phyloP scores from a whole-genome alignment of 2,888 invertebrate species.

The Andrena camellia region DNA sequence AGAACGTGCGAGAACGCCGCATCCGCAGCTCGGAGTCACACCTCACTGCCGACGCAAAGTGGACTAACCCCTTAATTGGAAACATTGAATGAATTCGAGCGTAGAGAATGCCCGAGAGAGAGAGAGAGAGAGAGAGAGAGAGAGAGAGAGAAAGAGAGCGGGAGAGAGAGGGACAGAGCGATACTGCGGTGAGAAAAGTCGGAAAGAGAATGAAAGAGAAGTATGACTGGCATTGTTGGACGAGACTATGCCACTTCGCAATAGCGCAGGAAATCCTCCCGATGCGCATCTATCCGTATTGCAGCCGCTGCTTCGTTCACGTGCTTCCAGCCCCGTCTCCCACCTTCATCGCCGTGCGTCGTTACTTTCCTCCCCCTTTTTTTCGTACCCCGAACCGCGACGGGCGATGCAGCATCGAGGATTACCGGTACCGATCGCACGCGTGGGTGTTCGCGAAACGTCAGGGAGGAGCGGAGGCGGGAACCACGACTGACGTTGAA shows the following conservation, averaged over 20 bases:
- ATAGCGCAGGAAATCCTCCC: slow-evolving; percentile 61
- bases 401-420: background rate
- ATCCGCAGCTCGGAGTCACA: slow-evolving; percentile 70
- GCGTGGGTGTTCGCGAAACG: slow-evolving; percentile 26
- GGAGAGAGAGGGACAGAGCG: slow-evolving; percentile 14
- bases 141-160: too few relatives aligned
- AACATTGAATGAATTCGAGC: slow-evolving; percentile 73
- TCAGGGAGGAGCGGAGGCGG: slow-evolving; percentile 16
- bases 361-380: slow-evolving; percentile 1
- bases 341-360: background rate
- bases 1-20: slow-evolving; percentile 72
- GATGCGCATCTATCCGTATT: slow-evolving; percentile 45
- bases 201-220: slow-evolving; percentile 21
- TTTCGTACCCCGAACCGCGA: background rate
- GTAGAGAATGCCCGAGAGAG: slow-evolving; percentile 47
- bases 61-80: slow-evolving; percentile 75
- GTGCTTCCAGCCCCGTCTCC: slow-evolving; percentile 11
- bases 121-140: slow-evolving; percentile 10
- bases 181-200: slow-evolving; percentile 26
- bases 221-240: slow-evolving; percentile 49
- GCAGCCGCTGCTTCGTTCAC: slow-evolving; percentile 18
- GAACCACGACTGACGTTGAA: slow-evolving; percentile 17
- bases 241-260: slow-evolving; percentile 44
- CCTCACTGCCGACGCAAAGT: slow-evolving; percentile 73
- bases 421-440: background rate